Evolutionary conservation across 2,113 vertebrate genomes (phyloP), one percentile per base, ranked within the genome.

Genomic region (Numenius arquata): DNA sequence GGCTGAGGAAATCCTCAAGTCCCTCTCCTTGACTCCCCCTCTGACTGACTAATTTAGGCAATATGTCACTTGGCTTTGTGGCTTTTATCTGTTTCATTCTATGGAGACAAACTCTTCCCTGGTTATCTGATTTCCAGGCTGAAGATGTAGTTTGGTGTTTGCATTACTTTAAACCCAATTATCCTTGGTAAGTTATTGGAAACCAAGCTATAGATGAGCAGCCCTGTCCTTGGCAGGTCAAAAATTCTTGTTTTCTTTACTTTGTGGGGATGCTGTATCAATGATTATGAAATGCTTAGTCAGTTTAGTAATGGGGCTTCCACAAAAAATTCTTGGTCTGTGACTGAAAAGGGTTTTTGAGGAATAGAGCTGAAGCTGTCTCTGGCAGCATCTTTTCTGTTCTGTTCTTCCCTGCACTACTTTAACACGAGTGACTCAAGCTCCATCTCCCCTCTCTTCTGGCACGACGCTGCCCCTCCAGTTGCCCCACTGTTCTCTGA

Each of bases 401-500:
- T 81, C 77, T 85, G n/a, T 26, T 80, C 34, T 88, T 65, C 25
- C 32, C 38, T 38, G 50, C 25, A 16, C 25, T 58, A 0, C 71
- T 76, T 77, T 18, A 66, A 15, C 0, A 0, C 5, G 20, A 13
- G 34, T 85, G 71, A 62, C 34, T 68, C 71, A 76, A 26, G 5
- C 72, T 92, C 38, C 29, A 17, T 41, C 41, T 82, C 32, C n/a
- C 23, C 47, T 56, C 18, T 80, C 32, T 68, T 53, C 67, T 80
- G 27, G 53, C 55, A 16, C 1, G 2, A n/a, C 0, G 0, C 52
- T 79, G 27, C 11, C 25, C 5, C 11, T 84, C 26, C 61, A 75
- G 8, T 16, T 75, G 26, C 18, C 20, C n/a, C 16, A 10, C 30
- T 77, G 55, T 45, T 83, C 76, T 53, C 59, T 2, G 0, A 80